Base-by-base conservation (phyloP, 2,797 vertebrate species). In the Triplophysa yarkandensis region DNA sequence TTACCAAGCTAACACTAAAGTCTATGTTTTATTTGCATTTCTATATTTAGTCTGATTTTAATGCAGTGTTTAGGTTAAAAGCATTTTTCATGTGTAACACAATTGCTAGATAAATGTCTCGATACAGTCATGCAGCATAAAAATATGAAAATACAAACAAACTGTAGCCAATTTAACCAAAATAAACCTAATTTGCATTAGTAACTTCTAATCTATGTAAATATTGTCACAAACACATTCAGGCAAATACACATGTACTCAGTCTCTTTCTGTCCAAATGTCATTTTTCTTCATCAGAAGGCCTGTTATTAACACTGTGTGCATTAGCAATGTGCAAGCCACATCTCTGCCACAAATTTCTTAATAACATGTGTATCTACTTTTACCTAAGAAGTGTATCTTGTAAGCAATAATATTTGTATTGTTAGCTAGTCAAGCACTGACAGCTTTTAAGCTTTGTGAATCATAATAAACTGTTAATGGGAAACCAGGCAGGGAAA, bases 231-330 rank as follows among this genome's bases (percentile, higher is more conserved):
- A 43, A 4, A 19, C 61, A 36, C 16, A 65, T 21, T n/a, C 52
- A 34, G n/a, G 55, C 48, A 55, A 43, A 25, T 48, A 44, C 50
- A 74, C 70, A 65, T n/a, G 30, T 17, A 44, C 10, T 43, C 0
- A 23, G 2, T 4, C 43, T 50, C 28, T 52, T 19, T 61, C 60
- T 36, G 43, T 30, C 54, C 27, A 57, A 30, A 57, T 57, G 57
- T 52, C 61, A 11, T 63, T 23, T 58, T 16, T 58, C 19, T 44
- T 6, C 23, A 36, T 28, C 28, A 67, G 52, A 60, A 74, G 54
- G 39, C 41, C 25, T 74, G 63, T 60, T 67, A 48, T 67, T 74
- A 55, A 48, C 50, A 25, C 63, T 57, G 60, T 55, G 50, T 54
- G 55, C 30, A 66, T 74, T 74, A 66, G 50, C 71, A 32, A 5